Conservation (phyloP, 2,113 vertebrate species). For the Pycnonotus jocosus region DNA sequence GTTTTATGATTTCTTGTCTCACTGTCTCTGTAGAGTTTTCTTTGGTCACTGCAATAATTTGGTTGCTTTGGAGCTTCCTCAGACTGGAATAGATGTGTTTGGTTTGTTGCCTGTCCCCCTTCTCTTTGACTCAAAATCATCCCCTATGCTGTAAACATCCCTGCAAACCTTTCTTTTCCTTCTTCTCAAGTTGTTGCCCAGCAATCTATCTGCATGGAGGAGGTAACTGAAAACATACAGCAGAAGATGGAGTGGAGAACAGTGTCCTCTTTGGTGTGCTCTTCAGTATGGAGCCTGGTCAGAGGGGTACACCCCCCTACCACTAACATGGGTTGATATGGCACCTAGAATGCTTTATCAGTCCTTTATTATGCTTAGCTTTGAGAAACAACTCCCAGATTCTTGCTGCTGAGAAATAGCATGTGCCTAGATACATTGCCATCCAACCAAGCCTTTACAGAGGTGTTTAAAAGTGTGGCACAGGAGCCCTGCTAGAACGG, state of each 20-base stretch:
- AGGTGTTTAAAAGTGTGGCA: neutral
- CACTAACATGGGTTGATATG: fast-evolving
- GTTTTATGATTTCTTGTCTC: neutral
- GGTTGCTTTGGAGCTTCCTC: neutral
- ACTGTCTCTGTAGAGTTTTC: neutral
- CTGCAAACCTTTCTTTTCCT: neutral
- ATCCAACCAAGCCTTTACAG: neutral
- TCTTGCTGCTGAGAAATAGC: neutral
- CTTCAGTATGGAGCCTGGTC: neutral
- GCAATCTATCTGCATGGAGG: fast-evolving
- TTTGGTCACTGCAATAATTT: neutral
- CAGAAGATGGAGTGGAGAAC: neutral
- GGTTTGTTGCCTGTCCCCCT: neutral
- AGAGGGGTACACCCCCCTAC: neutral
- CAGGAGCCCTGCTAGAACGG: neutral
- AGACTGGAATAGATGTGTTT: neutral
- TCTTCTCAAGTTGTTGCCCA: neutral
- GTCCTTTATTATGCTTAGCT: neutral
- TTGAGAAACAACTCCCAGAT: neutral
- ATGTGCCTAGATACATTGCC: neutral
- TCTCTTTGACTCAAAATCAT: neutral
- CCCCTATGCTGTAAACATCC: neutral
- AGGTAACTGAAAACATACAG: neutral
- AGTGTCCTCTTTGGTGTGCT: neutral
- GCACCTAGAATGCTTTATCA: neutral